Evolutionary conservation across 2,888 invertebrate genomes (phyloP).

Genomic region (Platynereis dumerilii): DNA sequence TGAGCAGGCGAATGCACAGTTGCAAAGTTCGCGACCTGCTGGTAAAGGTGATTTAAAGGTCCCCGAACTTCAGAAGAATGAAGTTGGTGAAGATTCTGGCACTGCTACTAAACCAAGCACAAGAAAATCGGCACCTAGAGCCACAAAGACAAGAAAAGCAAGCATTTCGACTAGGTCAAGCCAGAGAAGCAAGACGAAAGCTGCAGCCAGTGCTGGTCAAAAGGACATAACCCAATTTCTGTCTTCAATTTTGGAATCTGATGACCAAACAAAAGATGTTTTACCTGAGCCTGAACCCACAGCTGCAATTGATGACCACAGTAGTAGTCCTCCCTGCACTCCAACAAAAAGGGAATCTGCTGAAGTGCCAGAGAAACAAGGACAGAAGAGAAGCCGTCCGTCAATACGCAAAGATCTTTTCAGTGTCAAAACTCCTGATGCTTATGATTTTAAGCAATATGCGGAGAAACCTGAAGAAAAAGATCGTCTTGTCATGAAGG

Average conservation of each 20-base stretch:
- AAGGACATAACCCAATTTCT: no score
- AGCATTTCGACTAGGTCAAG: conserved; percentile 12
- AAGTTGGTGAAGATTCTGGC: neutral
- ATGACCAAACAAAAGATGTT: neutral
- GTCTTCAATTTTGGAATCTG: neutral
- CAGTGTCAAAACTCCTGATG: no score
- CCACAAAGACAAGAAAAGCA: neutral
- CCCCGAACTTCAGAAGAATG: no score
- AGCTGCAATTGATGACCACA: conserved; percentile 26
- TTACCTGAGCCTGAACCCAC: conserved; percentile 3
- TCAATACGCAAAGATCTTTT: conserved; percentile 13
- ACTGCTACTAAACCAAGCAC: neutral
- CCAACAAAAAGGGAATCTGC: conserved; percentile 16
- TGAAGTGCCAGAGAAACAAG: neutral
- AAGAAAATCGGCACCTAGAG: neutral
- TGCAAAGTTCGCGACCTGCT: no score
- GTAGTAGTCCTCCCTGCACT: conserved; percentile 16
- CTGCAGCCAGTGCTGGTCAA: no score
- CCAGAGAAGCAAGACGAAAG: neutral
- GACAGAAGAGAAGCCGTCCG: conserved; percentile 12
- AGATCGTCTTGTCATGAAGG: no score
- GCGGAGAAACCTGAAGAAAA: no score
- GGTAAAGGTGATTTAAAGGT: no score
- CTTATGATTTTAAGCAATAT: no score
- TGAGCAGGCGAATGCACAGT: neutral